Base-by-base conservation (phyloP, 2,113 vertebrate genomes). In the Willisornis vidua region DNA sequence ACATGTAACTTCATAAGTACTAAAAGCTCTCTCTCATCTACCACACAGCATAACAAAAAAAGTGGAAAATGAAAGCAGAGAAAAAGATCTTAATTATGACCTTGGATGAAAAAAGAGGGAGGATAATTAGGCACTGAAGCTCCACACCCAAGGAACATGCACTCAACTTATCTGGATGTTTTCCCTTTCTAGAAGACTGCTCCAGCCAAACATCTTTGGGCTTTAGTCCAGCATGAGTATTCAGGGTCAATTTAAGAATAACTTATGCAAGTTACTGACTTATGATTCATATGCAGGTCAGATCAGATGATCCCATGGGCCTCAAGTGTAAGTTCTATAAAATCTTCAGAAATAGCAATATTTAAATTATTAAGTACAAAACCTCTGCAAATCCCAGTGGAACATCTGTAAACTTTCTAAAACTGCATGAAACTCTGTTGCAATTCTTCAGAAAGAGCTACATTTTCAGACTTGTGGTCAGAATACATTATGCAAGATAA, bases 341-440 rank as follows among this genome's bases (percentile, higher is more conserved):
- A 87, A 78, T 71, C 63, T 63, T 88, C 85, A 95, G 75, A 88
- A 94, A 92, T 8, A 90, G 57, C 10, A 94, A 55, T 89, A 89
- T 81, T 88, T 92, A 94, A 96, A 90, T 93, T 90, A 90, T 73
- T 84, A 86, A 90, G 65, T 52, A 81, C 48, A 75, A 87, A 79
- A 54, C 49, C 78, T 73, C 62, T 45, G 45, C 65, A 93, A 91
- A 90, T 57, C 66, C 59, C 80, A 80, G 65, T 4, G 23, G 80
- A 29, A 45, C 54, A 76, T n/a, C 12, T 33, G 20, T 33, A 79
- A 75, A 62, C 35, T 48, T 91, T 68, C 59, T 83, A 31, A 55
- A 76, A 59, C 41, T 61, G 48, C 59, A 77, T 29, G 46, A 72
- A 62, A 70, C 14, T 79, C 65, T 63, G 29, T 41, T 39, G 57